Evolutionary conservation across 2,113 vertebrate species (phyloP), one percentile per base, ranked within the genome.

Genomic region (Neolamprologus cancellatus): DNA sequence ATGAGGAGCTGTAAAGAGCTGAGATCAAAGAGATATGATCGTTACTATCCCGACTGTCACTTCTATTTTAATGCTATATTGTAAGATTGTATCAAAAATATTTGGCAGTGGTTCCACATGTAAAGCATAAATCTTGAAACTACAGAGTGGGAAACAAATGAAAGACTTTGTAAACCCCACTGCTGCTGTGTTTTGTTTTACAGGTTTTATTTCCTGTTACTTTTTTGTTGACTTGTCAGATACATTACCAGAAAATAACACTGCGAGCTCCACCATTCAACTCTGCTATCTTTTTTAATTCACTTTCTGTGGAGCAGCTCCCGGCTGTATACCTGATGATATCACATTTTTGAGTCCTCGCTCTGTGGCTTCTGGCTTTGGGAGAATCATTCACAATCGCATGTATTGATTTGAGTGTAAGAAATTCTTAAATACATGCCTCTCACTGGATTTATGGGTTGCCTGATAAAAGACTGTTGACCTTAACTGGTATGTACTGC

Each of bases 391-490:
- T 84, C 64, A 79, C 82, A 53, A 32, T 89, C 78, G 18, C 78
- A 61, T 2, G 32, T 83, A 90, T 84, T 52, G 83, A 91, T 85
- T 54, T 25, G 13, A 81, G 74, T 14, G 39, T 44, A 54, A 85
- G 41, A 86, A 84, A 41, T 53, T 69, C 61, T 82, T 69, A 78
- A 88, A 87, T 17, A 13, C 11, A 34, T 32, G 54, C 18, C 79
- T 87, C 76, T 78, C 18, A 3, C n/a, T 81, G 85, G 84, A 83
- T 84, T 86, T 71, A 66, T 46, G 79, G 48, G 52, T 23, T 50
- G 13, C 61, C 30, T 32, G 84, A 88, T 85, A 84, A 88, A 64
- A 76, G 66, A 71, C 55, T 23, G 57, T 44, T 85, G 84, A 84
- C 83, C 83, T 86, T 79, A 83, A 55, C 39, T 5, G 18, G 59